phyloP scores from a whole-genome alignment of 2,113 vertebrate species.

The Crotophaga sulcirostris region DNA sequence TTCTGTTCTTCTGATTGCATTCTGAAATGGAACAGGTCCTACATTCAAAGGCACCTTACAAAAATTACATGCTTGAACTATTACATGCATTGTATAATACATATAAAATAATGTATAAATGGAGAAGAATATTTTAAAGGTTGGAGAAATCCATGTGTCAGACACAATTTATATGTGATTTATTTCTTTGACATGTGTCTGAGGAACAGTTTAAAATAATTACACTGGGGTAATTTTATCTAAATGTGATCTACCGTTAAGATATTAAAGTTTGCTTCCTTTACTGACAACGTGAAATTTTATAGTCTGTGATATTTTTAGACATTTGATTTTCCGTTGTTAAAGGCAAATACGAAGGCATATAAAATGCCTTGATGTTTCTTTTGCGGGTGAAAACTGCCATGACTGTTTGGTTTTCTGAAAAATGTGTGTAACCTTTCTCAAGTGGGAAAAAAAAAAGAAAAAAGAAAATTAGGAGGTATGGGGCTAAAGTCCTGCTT shows the following conservation, averaged over 20 bases:
- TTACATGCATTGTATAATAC: not conserved
- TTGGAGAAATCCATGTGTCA: not conserved
- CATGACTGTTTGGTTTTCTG: not conserved
- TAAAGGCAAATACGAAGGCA: not conserved
- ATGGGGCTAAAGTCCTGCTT: not conserved
- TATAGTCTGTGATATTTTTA: not conserved
- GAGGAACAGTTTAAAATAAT: not conserved
- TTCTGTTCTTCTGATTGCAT: not conserved
- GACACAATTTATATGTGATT: not conserved
- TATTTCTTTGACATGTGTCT: not conserved
- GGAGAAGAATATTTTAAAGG: not conserved
- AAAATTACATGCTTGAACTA: not conserved
- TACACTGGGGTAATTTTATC: not conserved
- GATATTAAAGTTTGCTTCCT: not conserved
- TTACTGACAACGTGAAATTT: not conserved
- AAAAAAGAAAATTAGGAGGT: not conserved
- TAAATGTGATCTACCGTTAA: not conserved
- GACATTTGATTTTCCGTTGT: not conserved
- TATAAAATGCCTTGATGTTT: not conserved
- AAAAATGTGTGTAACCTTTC: not conserved
- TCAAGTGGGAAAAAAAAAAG: fast-evolving
- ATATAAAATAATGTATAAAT: not conserved
- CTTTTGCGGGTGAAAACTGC: not conserved
- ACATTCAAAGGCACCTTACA: not conserved
- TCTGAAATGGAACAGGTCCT: not conserved